A percentile compares a stretch with the other conserved stretches of the same genome.
Conservation (phyloP, 2,113 vertebrate genomes). For the Rhadina sibilatrix region DNA sequence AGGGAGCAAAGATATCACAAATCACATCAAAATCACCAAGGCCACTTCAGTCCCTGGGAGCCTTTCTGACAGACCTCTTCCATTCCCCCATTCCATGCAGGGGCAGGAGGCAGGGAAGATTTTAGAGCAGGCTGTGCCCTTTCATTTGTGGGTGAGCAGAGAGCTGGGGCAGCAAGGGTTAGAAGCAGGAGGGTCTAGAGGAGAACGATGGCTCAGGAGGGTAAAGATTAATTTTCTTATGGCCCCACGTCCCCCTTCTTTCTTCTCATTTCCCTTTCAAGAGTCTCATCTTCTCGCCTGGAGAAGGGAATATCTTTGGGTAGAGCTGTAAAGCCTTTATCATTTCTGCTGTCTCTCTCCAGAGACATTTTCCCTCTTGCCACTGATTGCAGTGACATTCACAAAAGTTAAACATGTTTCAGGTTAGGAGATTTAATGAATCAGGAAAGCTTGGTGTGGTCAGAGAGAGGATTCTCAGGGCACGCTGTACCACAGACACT, state of each 20-base stretch:
- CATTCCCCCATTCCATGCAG: background rate
- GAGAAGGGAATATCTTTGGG: background rate
- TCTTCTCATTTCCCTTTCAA: background rate
- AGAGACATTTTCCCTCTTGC: background rate
- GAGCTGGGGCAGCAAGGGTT: background rate
- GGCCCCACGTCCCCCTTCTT: background rate
- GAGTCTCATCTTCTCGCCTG: background rate
- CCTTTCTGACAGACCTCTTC: background rate
- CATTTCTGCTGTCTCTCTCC: constrained; percentile 14
- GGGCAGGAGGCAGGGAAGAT: background rate
- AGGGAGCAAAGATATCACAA: background rate
- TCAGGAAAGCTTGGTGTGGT: background rate
- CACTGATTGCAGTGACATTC: constrained; percentile 2
- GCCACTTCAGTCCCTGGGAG: background rate
- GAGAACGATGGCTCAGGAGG: background rate
- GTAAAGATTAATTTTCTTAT: background rate
- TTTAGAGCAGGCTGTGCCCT: background rate
- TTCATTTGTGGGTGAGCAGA: background rate
- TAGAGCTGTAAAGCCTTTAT: background rate
- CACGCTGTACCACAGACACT: background rate
- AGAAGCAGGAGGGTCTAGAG: background rate
- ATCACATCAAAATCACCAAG: background rate
- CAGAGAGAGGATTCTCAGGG: background rate
- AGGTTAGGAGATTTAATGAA: constrained; percentile 22
- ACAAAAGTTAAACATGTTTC: constrained; percentile 14